phyloP scores from a whole-genome alignment of 2,113 vertebrate genomes.

The Strix uralensis region DNA sequence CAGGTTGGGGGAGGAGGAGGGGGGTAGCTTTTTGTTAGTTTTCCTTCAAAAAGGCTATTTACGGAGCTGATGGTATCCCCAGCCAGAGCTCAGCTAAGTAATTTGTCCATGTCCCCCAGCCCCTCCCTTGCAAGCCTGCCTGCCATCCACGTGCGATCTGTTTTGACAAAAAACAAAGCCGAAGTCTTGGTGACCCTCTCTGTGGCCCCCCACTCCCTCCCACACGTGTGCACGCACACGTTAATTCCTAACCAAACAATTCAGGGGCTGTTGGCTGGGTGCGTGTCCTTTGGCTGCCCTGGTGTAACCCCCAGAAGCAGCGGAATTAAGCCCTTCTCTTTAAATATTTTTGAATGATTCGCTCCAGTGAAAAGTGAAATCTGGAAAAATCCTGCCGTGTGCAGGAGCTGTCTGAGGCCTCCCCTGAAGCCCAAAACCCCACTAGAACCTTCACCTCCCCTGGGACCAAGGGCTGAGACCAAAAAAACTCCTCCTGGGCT shows the following conservation, averaged over 20 bases:
- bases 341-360: constrained; percentile 37
- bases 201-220: background rate
- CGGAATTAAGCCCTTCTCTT: constrained; percentile 40
- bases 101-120: background rate
- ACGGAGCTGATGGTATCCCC: background rate
- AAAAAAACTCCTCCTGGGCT: background rate
- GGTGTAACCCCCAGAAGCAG: constrained; percentile 34
- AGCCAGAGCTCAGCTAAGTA: background rate
- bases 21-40: background rate
- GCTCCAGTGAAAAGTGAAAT: constrained; percentile 17
- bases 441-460: background rate
- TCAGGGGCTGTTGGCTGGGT: constrained; percentile 16
- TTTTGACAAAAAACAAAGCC: constrained; percentile 57
- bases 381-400: background rate
- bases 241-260: constrained; percentile 51
- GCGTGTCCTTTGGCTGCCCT: constrained; percentile 52
- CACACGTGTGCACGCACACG: background rate
- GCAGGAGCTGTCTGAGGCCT: background rate
- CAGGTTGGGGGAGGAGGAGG: background rate
- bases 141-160: constrained; percentile 22
- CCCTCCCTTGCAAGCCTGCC: background rate
- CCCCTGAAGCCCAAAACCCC: background rate
- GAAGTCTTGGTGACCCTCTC: background rate
- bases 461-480: background rate
- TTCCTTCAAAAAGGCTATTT: background rate